These are phyloP conservation scores for Galerucella nymphaeae DNA, from an alignment of 2,888 invertebrate genomes.

Conservation along the genomic window DNA sequence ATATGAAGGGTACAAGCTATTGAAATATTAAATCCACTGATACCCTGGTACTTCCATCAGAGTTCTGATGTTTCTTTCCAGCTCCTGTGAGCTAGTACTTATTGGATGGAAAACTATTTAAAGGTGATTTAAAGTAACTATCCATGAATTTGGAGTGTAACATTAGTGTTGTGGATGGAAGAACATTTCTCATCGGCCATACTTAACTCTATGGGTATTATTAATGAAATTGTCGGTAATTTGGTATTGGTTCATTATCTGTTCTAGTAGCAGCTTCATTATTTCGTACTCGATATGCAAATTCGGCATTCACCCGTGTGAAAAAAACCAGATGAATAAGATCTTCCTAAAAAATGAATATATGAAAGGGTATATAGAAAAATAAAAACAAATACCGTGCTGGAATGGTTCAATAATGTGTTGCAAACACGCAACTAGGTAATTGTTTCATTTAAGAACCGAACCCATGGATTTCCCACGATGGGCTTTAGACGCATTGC, in stretches of 20 bases:
- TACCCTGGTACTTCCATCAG: too few species aligned
- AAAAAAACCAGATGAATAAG: conserved; percentile 47
- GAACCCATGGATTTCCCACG: conserved; percentile 62
- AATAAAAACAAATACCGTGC: conserved; percentile 63
- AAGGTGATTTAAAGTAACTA: too few species aligned
- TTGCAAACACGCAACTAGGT: conserved; percentile 65
- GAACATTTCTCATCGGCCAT: too few species aligned
- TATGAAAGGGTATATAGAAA: conserved; percentile 57
- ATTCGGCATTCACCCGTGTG: conserved; percentile 49
- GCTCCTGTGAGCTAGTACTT: too few species aligned
- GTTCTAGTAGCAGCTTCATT: conserved; percentile 6
- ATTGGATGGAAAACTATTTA: too few species aligned
- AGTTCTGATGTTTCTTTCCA: too few species aligned
- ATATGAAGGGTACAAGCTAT: too few species aligned
- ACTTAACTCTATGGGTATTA: too few species aligned
- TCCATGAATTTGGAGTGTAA: too few species aligned
- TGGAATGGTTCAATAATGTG: conserved; percentile 65
- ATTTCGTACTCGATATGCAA: conserved; percentile 11
- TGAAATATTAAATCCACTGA: too few species aligned
- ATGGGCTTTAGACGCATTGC: conserved; percentile 58
- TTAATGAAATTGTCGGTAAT: background rate
- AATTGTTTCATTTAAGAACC: conserved; percentile 66
- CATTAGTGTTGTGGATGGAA: too few species aligned
- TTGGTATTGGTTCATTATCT: background rate
- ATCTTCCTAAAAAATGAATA: conserved; percentile 44